phyloP scores from a whole-genome alignment of 2,797 vertebrate species.

The Champsocephalus gunnari region DNA sequence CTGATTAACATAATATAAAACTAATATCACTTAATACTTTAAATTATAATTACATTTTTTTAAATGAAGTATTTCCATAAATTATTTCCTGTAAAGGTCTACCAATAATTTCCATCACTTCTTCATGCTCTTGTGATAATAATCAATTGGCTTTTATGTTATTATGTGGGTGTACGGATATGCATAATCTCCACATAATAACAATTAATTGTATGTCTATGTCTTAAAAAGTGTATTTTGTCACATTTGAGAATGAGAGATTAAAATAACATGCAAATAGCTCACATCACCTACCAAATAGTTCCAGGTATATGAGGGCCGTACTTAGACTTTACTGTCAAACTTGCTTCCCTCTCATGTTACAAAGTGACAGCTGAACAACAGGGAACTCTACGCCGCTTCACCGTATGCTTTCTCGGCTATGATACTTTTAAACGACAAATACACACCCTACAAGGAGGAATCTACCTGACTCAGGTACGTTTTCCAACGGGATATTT shows the following conservation, averaged over 20 bases:
- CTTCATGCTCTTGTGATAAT: not conserved
- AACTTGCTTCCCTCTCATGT: not conserved
- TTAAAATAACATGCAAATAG: not conserved
- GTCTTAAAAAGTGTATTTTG: not conserved
- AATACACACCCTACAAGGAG: too few species aligned
- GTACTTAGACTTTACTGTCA: not conserved
- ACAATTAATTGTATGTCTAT: not conserved
- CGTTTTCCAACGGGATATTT: not conserved
- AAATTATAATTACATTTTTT: not conserved
- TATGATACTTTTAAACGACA: too few species aligned
- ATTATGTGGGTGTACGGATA: not conserved
- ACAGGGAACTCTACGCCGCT: not conserved
- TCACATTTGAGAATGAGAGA: not conserved
- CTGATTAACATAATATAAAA: not conserved
- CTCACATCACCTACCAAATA: not conserved
- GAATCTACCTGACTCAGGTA: slow-evolving; percentile 47
- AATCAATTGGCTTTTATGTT: not conserved
- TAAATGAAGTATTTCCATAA: not conserved
- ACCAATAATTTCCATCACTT: not conserved
- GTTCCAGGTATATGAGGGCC: not conserved
- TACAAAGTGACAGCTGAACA: not conserved
- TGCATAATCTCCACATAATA: not conserved
- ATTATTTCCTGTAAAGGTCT: not conserved
- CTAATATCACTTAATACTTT: not conserved
- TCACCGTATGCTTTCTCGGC: rapidly evolving